Base-by-base conservation (phyloP, 2,888 invertebrate genomes). In the Helobdella robusta region DNA sequence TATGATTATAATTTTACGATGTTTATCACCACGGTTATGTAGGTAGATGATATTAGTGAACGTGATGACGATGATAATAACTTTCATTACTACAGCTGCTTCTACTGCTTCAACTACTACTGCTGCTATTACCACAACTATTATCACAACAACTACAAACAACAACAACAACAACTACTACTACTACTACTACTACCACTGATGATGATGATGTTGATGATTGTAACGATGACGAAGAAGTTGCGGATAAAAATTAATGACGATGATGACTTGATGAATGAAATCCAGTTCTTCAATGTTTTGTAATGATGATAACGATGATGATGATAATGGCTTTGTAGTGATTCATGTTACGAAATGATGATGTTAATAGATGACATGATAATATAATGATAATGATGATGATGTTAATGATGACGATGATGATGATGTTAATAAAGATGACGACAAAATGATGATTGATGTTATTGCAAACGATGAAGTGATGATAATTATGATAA, bases 191-290 rank as follows among this genome's bases (percentile, higher is more conserved):
- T n/a, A n/a, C n/a, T n/a, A n/a, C n/a, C n/a, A n/a, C n/a, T n/a
- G 56, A 56, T 56, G 56, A 56, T 30, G 56, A 32, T 32, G 56
- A 56, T 56, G 56, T 11, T 56, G 56, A 1, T 56, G 56, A 30
- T n/a, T 28, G 32, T 56, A 28, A 56, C 2, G 56, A 32, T 25
- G 56, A 56, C 6, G 32, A n/a, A 11, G 44, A 40, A 40, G n/a
- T n/a, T n/a, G n/a, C n/a, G n/a, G n/a, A n/a, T n/a, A 40, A 40
- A 40, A 15, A n/a, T 15, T 40, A n/a, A 40, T 40, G 44, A 40
- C 11, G n/a, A 40, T n/a, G n/a, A n/a, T n/a, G 23, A 20, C 52
- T n/a, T 25, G 25, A 5, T 6, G 8, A 5, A 18, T 6, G 56
- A 20, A 23, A 20, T 11, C 20, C 6, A 30, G 25, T 56, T 4